These are phyloP conservation scores for Melieria picta DNA, from an alignment of 2,888 invertebrate genomes.

Conservation along the genomic window DNA sequence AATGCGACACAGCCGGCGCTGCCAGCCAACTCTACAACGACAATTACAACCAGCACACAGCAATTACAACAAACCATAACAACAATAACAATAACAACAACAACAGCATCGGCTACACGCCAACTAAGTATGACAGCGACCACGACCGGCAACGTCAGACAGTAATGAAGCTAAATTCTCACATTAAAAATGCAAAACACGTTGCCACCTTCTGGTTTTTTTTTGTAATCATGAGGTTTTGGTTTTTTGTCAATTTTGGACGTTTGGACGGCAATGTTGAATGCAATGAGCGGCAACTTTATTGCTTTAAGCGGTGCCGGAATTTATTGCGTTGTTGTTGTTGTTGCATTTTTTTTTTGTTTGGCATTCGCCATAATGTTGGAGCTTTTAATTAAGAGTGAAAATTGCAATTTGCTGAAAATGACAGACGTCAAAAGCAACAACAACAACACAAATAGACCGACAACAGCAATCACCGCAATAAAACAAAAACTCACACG, in stretches of 20 bases:
- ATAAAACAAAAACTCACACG: too few species aligned
- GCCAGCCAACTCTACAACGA: too few species aligned
- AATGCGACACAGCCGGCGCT: too few species aligned
- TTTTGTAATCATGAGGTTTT: too few species aligned
- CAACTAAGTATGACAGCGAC: conserved; percentile 7
- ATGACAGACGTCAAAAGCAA: neutral
- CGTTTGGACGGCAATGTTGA: too few species aligned
- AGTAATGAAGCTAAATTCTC: conserved; percentile 11
- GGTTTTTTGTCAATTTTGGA: too few species aligned
- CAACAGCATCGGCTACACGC: neutral
- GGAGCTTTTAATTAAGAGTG: conserved; percentile 7
- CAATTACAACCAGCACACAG: conserved; percentile 34
- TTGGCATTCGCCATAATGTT: neutral
- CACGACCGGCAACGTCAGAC: neutral
- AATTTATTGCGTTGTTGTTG: neutral
- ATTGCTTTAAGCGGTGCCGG: too few species aligned
- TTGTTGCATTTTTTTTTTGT: neutral
- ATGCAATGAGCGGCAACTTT: too few species aligned
- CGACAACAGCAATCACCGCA: neutral
- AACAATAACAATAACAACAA: conserved; percentile 1
- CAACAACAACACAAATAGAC: neutral
- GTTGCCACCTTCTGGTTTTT: neutral
- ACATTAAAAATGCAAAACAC: conserved; percentile 15
- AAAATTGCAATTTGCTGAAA: neutral
- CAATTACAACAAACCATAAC: conserved; percentile 32